Evolutionary conservation across 2,888 invertebrate genomes (phyloP).

Genomic region (Andrena haemorrhoa): DNA sequence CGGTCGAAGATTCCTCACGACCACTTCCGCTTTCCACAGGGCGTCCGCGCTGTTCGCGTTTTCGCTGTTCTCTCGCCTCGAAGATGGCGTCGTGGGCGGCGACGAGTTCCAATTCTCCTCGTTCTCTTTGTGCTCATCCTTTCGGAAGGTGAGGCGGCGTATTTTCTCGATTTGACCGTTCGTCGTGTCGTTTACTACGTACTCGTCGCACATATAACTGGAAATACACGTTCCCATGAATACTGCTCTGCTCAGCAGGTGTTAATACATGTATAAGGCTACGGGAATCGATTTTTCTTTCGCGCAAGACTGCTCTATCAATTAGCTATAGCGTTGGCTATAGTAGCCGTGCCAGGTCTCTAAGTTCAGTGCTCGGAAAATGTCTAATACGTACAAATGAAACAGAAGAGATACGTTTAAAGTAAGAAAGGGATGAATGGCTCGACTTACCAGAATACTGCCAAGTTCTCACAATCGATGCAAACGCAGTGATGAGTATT

Average conservation of each 20-base stretch:
- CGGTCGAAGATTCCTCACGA: constrained; percentile 87
- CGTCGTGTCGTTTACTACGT: constrained; percentile 90
- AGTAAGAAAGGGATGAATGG: too few species aligned
- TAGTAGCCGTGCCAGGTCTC: too few species aligned
- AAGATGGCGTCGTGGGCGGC: constrained; percentile 76
- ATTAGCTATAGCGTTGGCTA: too few species aligned
- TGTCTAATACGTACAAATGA: neutral
- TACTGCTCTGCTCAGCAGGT: too few species aligned
- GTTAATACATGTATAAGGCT: too few species aligned
- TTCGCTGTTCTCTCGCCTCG: constrained; percentile 77
- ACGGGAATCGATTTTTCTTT: too few species aligned
- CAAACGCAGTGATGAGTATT: constrained; percentile 89
- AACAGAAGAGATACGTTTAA: constrained; percentile 9
- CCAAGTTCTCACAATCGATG: constrained; percentile 91
- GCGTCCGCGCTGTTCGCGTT: constrained; percentile 83
- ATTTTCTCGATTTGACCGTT: constrained; percentile 87
- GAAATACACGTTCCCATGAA: constrained; percentile 72
- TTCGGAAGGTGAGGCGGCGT: constrained; percentile 84
- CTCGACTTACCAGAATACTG: constrained; percentile 90
- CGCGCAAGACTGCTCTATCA: too few species aligned
- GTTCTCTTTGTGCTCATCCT: constrained; percentile 81
- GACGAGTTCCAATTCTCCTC: constrained; percentile 82
- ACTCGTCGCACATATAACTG: constrained; percentile 93
- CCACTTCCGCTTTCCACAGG: constrained; percentile 85
- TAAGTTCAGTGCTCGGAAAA: too few species aligned